phyloP scores from a whole-genome alignment of 1,140 invertebrate species.

The Nebria ingens region DNA sequence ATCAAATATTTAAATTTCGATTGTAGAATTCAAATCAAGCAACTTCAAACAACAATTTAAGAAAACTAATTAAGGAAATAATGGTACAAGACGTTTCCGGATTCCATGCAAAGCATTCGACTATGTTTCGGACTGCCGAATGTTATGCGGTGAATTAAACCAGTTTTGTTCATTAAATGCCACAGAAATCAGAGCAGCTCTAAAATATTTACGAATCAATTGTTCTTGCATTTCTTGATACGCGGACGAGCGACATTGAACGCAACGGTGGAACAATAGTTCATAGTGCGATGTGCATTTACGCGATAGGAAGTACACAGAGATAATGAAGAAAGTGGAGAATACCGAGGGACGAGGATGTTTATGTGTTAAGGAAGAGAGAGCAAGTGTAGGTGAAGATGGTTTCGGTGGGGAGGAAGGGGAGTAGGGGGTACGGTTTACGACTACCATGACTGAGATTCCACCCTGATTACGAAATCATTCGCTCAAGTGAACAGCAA shows the following conservation, averaged over 20 bases:
- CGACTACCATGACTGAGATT: not conserved
- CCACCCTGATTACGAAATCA: conserved; percentile 10
- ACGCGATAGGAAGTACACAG: not conserved
- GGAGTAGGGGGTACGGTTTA: not conserved
- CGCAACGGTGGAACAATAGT: not conserved
- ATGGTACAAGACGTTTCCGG: too few relatives aligned
- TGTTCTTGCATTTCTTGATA: not conserved
- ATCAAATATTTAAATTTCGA: too few relatives aligned
- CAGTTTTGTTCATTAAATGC: too few relatives aligned
- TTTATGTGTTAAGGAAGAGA: not conserved
- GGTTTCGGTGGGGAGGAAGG: not conserved
- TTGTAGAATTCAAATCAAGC: too few relatives aligned
- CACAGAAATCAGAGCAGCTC: too few relatives aligned
- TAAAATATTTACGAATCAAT: not conserved
- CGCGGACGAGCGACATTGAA: not conserved
- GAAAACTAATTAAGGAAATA: too few relatives aligned
- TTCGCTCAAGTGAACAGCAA: conserved; percentile 11
- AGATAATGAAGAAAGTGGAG: not conserved
- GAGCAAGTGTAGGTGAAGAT: not conserved
- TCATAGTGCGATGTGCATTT: too few relatives aligned
- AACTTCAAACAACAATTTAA: too few relatives aligned
- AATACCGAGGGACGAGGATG: not conserved
- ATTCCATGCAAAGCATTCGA: too few relatives aligned
- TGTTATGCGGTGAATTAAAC: too few relatives aligned
- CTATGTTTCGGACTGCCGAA: too few relatives aligned